Percentiles rank a stretch among this genome's conserved stretches.
These are phyloP conservation scores for Acrossocheilus wenchowensis DNA, from an alignment of 2,797 vertebrate genomes.

Conservation along the genomic window DNA sequence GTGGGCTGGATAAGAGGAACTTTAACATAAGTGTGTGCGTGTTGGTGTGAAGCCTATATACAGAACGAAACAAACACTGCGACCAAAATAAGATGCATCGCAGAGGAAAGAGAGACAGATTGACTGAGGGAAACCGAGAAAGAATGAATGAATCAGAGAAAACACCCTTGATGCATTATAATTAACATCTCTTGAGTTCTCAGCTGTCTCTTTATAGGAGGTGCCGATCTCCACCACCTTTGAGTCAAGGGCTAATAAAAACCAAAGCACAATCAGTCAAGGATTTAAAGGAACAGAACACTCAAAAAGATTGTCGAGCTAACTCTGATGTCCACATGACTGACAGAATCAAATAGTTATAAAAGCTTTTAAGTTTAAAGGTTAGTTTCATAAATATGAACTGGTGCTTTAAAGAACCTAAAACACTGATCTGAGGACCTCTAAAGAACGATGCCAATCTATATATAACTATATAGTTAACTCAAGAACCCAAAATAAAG, in stretches of 20 bases:
- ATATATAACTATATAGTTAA: not conserved
- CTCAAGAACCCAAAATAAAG: not conserved
- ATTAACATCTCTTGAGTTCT: conserved; percentile 43
- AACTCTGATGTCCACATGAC: not conserved
- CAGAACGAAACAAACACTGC: not conserved
- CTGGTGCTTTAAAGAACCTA: not conserved
- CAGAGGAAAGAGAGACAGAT: not conserved
- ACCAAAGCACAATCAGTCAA: not conserved
- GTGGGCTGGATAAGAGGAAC: conserved; percentile 49
- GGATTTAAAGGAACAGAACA: not conserved
- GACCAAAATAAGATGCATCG: conserved; percentile 15
- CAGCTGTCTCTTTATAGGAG: conserved; percentile 1
- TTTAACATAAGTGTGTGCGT: conserved; percentile 37
- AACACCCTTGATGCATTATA: conserved; percentile 49
- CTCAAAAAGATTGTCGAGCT: not conserved
- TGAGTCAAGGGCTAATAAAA: not conserved
- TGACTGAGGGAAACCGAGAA: conserved; percentile 6
- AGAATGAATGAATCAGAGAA: conserved; percentile 17
- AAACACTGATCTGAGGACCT: not conserved
- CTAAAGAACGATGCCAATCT: not conserved
- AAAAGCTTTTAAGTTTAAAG: conserved; percentile 9
- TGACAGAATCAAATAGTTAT: not conserved
- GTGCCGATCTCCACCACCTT: conserved; percentile 2
- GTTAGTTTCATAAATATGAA: not conserved
- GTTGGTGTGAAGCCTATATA: conserved; percentile 1